Conservation (phyloP, 2,113 vertebrate species). For the Myotis lucifugus region DNA sequence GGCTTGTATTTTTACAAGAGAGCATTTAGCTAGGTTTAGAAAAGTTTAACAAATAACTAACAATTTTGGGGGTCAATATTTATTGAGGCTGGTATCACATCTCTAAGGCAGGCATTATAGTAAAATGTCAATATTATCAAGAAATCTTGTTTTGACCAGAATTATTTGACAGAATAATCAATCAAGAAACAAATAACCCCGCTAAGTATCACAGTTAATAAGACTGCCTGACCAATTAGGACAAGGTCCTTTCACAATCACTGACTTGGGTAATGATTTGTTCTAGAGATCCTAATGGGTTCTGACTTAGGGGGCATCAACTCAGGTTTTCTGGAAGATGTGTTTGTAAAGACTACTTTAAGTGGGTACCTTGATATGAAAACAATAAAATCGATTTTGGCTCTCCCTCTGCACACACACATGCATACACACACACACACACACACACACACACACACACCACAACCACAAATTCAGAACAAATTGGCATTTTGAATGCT, state of each 20-base stretch:
- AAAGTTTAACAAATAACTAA: neutral
- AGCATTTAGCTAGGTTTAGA: neutral
- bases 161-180: neutral
- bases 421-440: neutral
- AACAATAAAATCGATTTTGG: conserved; percentile 2
- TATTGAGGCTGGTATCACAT: neutral
- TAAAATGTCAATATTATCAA: neutral
- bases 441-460: neutral
- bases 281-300: neutral
- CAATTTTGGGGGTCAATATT: neutral
- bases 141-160: neutral
- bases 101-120: neutral
- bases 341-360: neutral
- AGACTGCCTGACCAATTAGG: neutral
- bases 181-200: neutral
- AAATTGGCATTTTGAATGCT: neutral
- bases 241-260: neutral
- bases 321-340: neutral
- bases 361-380: neutral
- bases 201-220: neutral
- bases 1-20: conserved; percentile 1
- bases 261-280: neutral
- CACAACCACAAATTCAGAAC: neutral
- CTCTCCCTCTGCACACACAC: neutral
- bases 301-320: conserved; percentile 9